These are phyloP conservation scores for Drosophila obscura DNA, from an alignment of 1,140 invertebrate genomes.

Conservation along the genomic window DNA sequence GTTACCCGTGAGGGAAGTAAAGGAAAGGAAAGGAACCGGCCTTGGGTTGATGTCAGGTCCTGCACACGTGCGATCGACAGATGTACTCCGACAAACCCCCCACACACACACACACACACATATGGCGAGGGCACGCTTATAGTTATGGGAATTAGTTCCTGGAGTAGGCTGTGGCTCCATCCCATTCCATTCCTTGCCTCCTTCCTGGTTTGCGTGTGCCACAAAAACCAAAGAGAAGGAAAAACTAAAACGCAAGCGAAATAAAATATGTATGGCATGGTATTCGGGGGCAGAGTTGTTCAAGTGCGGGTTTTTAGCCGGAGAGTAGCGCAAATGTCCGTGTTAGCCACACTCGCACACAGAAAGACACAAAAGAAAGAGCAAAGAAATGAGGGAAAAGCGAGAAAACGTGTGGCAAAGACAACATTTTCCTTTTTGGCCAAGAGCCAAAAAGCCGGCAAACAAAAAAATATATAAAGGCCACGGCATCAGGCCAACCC, in stretches of 20 bases:
- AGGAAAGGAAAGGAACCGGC: conserved; percentile 21
- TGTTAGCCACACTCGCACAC: conserved; percentile 16
- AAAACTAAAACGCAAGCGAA: conserved; percentile 55
- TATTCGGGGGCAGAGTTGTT: conserved; percentile 56
- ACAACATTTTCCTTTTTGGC: conserved; percentile 57
- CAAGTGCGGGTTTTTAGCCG: conserved; percentile 41
- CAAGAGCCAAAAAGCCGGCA: conserved; percentile 40
- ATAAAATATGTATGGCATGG: conserved; percentile 67
- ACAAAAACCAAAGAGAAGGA: conserved; percentile 2
- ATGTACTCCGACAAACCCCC: conserved; percentile 14
- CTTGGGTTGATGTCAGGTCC: conserved; percentile 15
- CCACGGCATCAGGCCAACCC: conserved; percentile 29
- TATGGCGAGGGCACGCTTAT: conserved; percentile 18
- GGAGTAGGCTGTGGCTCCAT: conserved; percentile 9
- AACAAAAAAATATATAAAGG: conserved; percentile 21
- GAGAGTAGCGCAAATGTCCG: conserved; percentile 36
- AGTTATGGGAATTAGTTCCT: conserved; percentile 45
- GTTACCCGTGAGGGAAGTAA: conserved; percentile 9
- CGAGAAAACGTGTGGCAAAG: conserved; percentile 42
- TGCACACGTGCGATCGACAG: conserved; percentile 58
- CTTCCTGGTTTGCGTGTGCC: conserved; percentile 51
- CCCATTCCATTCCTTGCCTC: conserved; percentile 1
- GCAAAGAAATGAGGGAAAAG: conserved; percentile 21
- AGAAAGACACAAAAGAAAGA: conserved; percentile 23
- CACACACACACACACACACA: conserved; percentile 18